These are phyloP conservation scores for Sarcophaga peregrina DNA, from an alignment of 1,140 invertebrate species.

Conservation along the genomic window DNA sequence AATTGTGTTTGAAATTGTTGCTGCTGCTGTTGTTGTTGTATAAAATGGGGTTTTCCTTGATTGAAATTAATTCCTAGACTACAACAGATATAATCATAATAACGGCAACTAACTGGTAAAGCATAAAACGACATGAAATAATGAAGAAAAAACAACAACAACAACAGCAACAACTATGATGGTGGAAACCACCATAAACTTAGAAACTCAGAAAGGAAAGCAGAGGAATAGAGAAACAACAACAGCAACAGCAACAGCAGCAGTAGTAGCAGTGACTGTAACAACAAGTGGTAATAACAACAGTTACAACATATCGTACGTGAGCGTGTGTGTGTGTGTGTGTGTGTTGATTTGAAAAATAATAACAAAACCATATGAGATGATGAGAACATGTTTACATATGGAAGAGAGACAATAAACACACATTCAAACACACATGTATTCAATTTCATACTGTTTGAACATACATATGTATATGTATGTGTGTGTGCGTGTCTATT, in stretches of 20 bases:
- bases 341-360: not conserved
- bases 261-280: conserved; percentile 13
- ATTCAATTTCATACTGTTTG: not conserved
- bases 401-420: not conserved
- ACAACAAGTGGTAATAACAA: conserved; percentile 32
- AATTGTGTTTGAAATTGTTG: not conserved
- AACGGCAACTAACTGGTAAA: not conserved
- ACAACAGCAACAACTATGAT: not conserved
- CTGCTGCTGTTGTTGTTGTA: not conserved
- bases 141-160: not conserved
- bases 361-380: no score
- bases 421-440: not conserved
- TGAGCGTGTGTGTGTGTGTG: not conserved
- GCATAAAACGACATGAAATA: not conserved
- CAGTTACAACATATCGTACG: not conserved
- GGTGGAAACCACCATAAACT: conserved; percentile 24
- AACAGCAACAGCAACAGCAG: conserved; percentile 43
- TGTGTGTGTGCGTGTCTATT: not conserved
- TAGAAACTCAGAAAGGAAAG: not conserved
- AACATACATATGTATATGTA: no score
- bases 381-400: no score
- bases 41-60: conserved; percentile 26
- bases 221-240: conserved; percentile 46
- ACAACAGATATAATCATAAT: not conserved
- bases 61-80: conserved; percentile 22